Evolutionary conservation across 2,797 vertebrate genomes (phyloP).

Genomic region (Phalloptychus januarius): DNA sequence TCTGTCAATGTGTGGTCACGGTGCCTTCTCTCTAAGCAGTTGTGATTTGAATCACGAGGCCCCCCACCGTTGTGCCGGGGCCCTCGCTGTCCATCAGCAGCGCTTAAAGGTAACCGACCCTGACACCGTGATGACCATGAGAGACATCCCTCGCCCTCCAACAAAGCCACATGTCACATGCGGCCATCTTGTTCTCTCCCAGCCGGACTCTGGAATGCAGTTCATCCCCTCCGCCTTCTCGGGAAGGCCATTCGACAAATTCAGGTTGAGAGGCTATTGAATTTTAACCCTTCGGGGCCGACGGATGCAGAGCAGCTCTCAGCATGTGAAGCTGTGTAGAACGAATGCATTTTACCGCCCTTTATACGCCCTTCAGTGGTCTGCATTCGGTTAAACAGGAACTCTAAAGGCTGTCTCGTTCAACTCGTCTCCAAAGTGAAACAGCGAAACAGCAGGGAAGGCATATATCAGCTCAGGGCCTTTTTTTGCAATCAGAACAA

Average conservation of each 20-base stretch:
- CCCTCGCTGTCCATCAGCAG: conserved; percentile 71
- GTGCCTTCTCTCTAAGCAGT: conserved; percentile 72
- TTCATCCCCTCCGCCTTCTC: conserved; percentile 67
- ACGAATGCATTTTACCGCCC: conserved; percentile 69
- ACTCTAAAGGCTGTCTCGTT: conserved; percentile 62
- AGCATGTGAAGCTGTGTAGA: conserved; percentile 76
- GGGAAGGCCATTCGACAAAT: conserved; percentile 71
- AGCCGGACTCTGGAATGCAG: conserved; percentile 74
- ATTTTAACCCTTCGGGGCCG: conserved; percentile 65
- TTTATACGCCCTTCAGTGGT: conserved; percentile 64
- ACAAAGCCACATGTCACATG: conserved; percentile 82
- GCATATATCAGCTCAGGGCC: conserved; percentile 45
- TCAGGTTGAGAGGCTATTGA: conserved; percentile 76
- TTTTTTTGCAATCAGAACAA: conserved; percentile 13
- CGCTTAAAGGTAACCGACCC: conserved; percentile 77
- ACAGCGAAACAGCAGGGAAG: conserved; percentile 53
- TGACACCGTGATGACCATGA: conserved; percentile 82
- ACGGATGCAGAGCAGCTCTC: conserved; percentile 69
- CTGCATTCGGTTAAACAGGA: conserved; percentile 51
- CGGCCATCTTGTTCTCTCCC: conserved; percentile 80
- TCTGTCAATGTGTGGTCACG: conserved; percentile 83
- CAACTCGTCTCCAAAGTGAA: conserved; percentile 62
- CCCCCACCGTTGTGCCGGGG: conserved; percentile 60
- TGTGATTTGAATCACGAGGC: conserved; percentile 81
- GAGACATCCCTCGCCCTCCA: conserved; percentile 77